Conservation (phyloP, 2,113 vertebrate species). For the Elanus axillaris region DNA sequence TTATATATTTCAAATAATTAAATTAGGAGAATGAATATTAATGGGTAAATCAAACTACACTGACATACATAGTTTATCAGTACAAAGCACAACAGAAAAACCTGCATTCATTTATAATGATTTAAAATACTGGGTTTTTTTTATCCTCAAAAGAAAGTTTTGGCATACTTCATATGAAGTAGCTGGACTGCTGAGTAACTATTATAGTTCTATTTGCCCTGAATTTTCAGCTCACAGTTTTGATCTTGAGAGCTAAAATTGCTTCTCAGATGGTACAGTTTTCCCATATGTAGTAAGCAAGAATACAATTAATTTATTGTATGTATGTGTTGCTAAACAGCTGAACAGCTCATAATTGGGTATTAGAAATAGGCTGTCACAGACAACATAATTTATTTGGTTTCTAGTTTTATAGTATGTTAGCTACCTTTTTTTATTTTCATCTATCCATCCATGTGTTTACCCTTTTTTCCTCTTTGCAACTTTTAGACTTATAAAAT, state of each 20-base stretch:
- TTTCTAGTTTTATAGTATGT: background rate
- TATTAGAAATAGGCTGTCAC: background rate
- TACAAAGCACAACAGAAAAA: background rate
- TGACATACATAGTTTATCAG: background rate
- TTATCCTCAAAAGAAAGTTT: background rate
- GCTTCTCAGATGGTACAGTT: background rate
- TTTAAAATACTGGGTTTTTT: background rate
- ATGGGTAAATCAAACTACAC: constrained; percentile 1
- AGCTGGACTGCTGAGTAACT: background rate
- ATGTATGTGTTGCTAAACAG: background rate
- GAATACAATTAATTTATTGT: background rate
- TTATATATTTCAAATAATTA: constrained; percentile 25
- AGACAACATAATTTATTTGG: background rate
- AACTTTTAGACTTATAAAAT: background rate
- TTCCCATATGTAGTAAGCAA: background rate
- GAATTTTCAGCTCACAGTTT: background rate
- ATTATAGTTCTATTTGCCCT: background rate
- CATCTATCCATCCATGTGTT: background rate
- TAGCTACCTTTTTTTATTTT: background rate
- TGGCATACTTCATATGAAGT: background rate
- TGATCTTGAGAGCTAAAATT: background rate
- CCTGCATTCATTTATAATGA: background rate
- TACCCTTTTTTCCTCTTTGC: background rate
- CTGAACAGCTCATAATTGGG: background rate
- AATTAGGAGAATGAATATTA: background rate